Evolutionary conservation across 2,113 vertebrate genomes (phyloP), one percentile per base, ranked within the genome.

Genomic region (Condylura cristata): DNA sequence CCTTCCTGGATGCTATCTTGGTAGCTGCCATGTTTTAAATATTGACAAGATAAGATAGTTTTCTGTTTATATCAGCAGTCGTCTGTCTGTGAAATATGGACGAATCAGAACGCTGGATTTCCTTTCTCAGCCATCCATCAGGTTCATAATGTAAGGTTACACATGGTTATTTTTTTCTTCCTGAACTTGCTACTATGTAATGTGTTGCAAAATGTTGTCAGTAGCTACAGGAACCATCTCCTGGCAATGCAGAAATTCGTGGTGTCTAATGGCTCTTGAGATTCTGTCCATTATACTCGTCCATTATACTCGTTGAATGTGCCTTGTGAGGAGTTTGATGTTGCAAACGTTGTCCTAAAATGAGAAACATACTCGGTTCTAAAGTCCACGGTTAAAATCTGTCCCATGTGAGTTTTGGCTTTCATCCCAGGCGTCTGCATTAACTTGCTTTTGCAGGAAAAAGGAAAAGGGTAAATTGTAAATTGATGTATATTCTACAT

Each of bases 21-120:
- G 97, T 98, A 97, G 97, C 96, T 96, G 85, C 44, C 37, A 48
- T 97, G 93, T 97, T 97, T 98, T 98, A 97, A 97, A 95, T 98
- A 98, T 98, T 98, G 98, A 97, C 97, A 96, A 98, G 98, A 98
- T 98, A 96, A 98, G 98, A 98, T 91, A 98, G 98, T 98, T 98
- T 98, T 98, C 98, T 98, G 98, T 98, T 98, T 98, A 98, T 98
- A 98, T 97, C 98, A 98, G 98, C 98, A 98, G 98, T 98, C 98
- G 75, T 98, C 98, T 96, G 98, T 98, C 98, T 98, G 98, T 98
- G 98, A 98, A 86, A 98, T 98, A 93, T 98, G 98, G 98, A 98
- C 98, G 93, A 98, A 98, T 98, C 98, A 98, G 98, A 98, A 98
- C 97, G 98, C 98, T 98, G 98, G 98, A 98, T 98, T 98, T 97